These are phyloP conservation scores for Zeugodacus cucurbitae DNA, from an alignment of 1,140 invertebrate species.

Conservation along the genomic window DNA sequence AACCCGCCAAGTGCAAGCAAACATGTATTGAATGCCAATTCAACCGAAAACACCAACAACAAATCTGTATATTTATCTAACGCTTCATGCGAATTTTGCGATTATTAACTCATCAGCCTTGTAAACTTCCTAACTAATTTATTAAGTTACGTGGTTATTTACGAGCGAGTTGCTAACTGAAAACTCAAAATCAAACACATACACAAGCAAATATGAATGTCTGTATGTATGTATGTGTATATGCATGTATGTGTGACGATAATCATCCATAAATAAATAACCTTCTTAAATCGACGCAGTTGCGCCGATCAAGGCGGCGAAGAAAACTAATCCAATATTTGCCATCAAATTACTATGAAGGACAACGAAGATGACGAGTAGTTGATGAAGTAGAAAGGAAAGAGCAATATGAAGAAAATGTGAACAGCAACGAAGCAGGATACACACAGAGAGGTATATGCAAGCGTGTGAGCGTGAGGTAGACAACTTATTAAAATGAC, in stretches of 20 bases:
- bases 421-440: not conserved
- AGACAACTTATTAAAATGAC: not conserved
- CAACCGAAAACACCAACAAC: not conserved
- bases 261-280: conserved; percentile 28
- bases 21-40: not conserved
- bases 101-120: not conserved
- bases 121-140: not conserved
- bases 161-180: not conserved
- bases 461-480: not conserved
- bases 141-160: conserved; percentile 1
- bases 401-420: not conserved
- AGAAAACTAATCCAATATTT: conserved; percentile 32
- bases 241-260: not conserved
- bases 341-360: conserved; percentile 31
- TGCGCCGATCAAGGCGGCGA: not conserved
- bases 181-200: not conserved
- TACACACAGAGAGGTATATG: not conserved
- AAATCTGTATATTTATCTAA: not conserved
- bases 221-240: not conserved
- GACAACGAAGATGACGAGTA: not conserved
- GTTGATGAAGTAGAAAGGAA: not conserved
- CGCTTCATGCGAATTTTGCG: not conserved
- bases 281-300: conserved; percentile 11
- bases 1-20: too few species aligned
- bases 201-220: not conserved